Percentiles rank a stretch among this genome's conserved stretches.
Conservation (phyloP, 2,113 vertebrate species). For the Apeltes quadracus region DNA sequence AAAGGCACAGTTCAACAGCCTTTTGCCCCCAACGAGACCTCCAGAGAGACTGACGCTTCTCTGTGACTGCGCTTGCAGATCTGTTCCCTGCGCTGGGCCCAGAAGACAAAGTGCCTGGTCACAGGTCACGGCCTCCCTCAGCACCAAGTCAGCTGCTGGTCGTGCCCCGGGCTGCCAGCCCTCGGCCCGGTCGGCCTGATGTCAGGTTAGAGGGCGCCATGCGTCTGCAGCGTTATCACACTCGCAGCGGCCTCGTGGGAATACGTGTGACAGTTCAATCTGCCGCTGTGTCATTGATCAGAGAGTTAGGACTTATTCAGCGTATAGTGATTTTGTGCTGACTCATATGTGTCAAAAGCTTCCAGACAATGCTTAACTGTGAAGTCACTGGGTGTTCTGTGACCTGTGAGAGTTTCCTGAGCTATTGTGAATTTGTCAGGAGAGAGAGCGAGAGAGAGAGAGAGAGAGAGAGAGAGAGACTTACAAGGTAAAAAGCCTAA, state of each 20-base stretch:
- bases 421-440: neutral
- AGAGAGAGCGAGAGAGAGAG: neutral
- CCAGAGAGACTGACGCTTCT: neutral
- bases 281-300: neutral
- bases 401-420: neutral
- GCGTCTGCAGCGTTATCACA: neutral
- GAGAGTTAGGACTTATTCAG: neutral
- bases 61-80: slow-evolving; percentile 70
- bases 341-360: slow-evolving; percentile 4
- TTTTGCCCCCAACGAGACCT: no score
- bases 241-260: neutral
- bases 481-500: neutral
- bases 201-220: slow-evolving; percentile 61
- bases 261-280: neutral
- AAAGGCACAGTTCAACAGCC: neutral
- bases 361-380: slow-evolving; percentile 27
- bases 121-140: slow-evolving; percentile 79
- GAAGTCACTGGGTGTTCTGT: neutral
- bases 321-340: neutral
- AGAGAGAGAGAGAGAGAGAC: neutral
- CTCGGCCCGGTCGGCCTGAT: slow-evolving; percentile 68
- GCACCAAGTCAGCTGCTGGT: slow-evolving; percentile 78
- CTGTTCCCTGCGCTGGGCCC: slow-evolving; percentile 83
- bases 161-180: slow-evolving; percentile 67
- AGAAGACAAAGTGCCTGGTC: slow-evolving; percentile 70